Evolutionary conservation across 2,113 vertebrate genomes (phyloP), one percentile per base, ranked within the genome.

Genomic region (Gambusia holbrooki): DNA sequence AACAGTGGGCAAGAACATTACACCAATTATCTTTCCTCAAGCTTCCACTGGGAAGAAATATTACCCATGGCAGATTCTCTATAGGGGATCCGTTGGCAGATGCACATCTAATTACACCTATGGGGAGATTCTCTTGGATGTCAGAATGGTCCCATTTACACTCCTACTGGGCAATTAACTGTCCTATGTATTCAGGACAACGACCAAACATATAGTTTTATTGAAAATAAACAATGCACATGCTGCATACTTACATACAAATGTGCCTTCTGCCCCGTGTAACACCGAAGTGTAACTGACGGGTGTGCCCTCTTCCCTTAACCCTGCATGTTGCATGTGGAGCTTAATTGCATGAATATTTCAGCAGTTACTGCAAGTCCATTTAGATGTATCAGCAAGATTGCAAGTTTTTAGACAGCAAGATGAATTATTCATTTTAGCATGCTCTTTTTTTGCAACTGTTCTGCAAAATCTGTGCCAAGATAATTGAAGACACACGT

Each of bases 61-160:
- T 83, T 90, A 84, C 86, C 85, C 86, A 75, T 76, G 84, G 84
- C 84, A 90, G 82, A 58, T 80, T 92, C 89, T 85, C 91, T 88
- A 90, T 87, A 92, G 87, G 89, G 89, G 86, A 77, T 80, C 82
- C 66, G 74, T 84, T 89, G 87, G 84, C 88, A 90, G 88, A 79
- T 88, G 89, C 83, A 89, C 84, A 79, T 88, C 78, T 90, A 91
- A 93, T 93, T 89, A 93, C 82, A 89, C 84, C 88, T 91, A 91
- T 85, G 79, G 87, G 91, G 88, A 87, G 77, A 83, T 85, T 81
- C 69, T 87, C 73, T 74, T 85, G 80, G 58, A 85, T 89, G 80
- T 88, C 71, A 73, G 69, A 88, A 77, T 76, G 79, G 66, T 62
- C 76, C 75, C 74, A 79, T 86, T 88, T 84, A 82, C 74, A 48